Evolutionary conservation across 2,797 vertebrate species (phyloP), one percentile per base, ranked within the genome.

Genomic region (Oreortyx pictus): DNA sequence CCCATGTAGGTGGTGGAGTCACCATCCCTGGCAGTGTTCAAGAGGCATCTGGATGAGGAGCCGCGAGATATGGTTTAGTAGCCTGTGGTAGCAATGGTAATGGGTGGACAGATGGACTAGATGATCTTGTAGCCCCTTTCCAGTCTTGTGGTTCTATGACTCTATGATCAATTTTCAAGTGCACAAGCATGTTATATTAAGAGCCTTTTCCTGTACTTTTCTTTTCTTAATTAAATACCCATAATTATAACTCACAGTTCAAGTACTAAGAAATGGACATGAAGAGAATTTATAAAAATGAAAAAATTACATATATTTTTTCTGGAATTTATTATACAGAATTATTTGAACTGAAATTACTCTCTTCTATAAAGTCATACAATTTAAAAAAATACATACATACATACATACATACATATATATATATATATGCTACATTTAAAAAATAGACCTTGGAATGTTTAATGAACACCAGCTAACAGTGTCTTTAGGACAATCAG

Each of bases 241-340:
- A 11, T 27, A 71, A 8, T 39, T 54, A 0, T 35, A 37, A 82
- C 2, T 1, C 7, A 71, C 14, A 25, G 64, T 50, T 74, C 50
- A 6, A 2, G 6, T 64, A 13, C 35, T 27, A 16, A 11, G 6
- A 87, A 74, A 74, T 43, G 1, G 1, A 0, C 65, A 4, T 49
- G 8, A 77, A 33, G 13, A 64, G 1, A 59, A 77, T 46, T 56
- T 67, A 64, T 18, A 24, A 49, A 70, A 78, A 24, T 22, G 33
- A 33, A 67, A 50, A 27, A 0, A 78, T 14, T 82, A 0, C 0
- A 39, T 50, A 5, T 39, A 11, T 73, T 85, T 85, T 77, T 5
- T 37, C 15, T 47, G 22, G 25, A 23, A 7, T 43, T 5, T 15
- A 57, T 67, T 25, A 9, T 52, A 5, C 29, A 44, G 27, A 39